Conservation (phyloP, 2,113 vertebrate species). For the Scomber colias region DNA sequence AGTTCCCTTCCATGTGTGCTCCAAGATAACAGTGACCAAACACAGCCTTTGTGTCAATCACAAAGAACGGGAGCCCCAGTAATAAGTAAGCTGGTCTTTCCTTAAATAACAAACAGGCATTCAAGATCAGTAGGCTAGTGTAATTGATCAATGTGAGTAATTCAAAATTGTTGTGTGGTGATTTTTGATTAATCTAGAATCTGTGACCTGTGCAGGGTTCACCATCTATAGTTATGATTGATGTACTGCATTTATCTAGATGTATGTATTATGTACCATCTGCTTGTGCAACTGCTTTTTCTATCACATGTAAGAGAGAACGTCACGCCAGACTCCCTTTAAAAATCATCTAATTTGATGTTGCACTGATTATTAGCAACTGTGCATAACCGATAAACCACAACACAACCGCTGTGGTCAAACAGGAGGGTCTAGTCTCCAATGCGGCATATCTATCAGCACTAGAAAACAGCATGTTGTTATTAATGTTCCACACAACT, state of each 20-base stretch:
- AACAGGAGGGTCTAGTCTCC: neutral
- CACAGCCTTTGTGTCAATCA: neutral
- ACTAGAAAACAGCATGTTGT: neutral
- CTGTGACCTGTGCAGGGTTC: neutral
- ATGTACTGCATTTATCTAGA: no score
- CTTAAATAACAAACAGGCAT: neutral
- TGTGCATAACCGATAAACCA: neutral
- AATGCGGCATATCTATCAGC: neutral
- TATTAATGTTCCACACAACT: neutral
- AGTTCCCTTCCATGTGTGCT: constrained; percentile 49
- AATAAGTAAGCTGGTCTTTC: neutral
- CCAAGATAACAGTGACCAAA: constrained; percentile 47
- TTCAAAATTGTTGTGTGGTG: neutral
- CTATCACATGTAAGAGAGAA: neutral
- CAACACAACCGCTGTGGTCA: no score
- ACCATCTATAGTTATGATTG: neutral
- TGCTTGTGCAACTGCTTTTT: no score
- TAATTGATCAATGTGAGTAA: neutral
- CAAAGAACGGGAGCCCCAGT: neutral
- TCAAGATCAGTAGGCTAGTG: neutral
- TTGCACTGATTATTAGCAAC: neutral
- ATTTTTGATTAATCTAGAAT: neutral
- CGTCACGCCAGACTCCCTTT: neutral
- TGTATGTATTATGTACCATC: no score
- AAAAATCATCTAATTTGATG: neutral